These are phyloP conservation scores for Silurus glanis DNA, from an alignment of 2,113 vertebrate genomes.

Conservation along the genomic window DNA sequence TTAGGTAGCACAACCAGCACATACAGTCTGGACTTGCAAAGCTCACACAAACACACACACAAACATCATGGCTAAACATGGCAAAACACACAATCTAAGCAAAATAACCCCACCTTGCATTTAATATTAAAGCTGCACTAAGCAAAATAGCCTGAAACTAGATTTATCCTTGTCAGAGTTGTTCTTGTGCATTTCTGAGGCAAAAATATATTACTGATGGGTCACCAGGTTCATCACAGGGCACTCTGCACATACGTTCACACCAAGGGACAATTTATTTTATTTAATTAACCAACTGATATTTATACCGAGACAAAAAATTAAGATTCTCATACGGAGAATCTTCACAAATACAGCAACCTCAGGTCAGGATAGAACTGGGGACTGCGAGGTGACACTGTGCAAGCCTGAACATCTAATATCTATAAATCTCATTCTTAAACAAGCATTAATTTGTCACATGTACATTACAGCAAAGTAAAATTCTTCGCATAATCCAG, in stretches of 20 bases:
- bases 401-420: not conserved
- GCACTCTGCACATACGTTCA: not conserved
- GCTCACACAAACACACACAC: constrained; percentile 35
- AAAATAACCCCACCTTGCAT: not conserved
- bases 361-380: not conserved
- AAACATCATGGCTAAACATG: constrained; percentile 32
- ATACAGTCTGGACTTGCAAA: constrained; percentile 19
- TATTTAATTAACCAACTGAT: not conserved
- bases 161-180: not conserved
- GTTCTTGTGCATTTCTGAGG: too few species aligned
- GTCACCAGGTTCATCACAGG: not conserved
- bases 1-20: constrained; percentile 75
- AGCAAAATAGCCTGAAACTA: not conserved
- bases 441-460: too few species aligned
- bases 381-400: not conserved
- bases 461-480: too few species aligned
- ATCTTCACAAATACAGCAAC: not conserved
- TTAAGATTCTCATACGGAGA: not conserved
- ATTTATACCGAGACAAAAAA: not conserved
- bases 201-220: not conserved
- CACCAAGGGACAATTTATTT: not conserved
- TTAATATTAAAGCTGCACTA: not conserved
- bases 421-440: not conserved
- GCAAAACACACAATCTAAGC: constrained; percentile 29
- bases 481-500: too few species aligned